These are phyloP conservation scores for Lydus trimaculatus DNA, from an alignment of 2,888 invertebrate species.

Conservation along the genomic window DNA sequence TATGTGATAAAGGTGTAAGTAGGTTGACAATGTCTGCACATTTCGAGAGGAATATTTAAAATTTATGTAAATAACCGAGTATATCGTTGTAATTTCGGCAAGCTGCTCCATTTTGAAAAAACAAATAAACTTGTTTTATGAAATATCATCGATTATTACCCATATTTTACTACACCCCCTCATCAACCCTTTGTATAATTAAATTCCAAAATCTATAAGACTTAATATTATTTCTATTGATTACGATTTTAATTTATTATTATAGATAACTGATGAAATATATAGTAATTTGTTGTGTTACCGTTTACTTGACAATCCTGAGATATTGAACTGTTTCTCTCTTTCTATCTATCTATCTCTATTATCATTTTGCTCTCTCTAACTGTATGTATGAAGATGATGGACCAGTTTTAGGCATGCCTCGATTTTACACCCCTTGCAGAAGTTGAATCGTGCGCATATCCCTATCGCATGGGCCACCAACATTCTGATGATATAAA, in stretches of 20 bases:
- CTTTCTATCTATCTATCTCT: background rate
- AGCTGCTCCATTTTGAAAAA: too few relatives aligned
- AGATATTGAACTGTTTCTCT: background rate
- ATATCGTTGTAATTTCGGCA: too few relatives aligned
- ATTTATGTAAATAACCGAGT: too few relatives aligned
- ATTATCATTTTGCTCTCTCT: background rate
- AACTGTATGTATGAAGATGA: conserved; percentile 33
- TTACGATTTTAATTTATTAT: background rate
- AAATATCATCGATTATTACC: background rate
- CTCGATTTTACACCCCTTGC: conserved; percentile 48
- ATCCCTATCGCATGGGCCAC: conserved; percentile 51
- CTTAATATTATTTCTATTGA: background rate
- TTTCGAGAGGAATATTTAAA: too few relatives aligned
- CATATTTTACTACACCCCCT: too few relatives aligned
- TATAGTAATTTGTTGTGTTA: background rate
- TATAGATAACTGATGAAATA: background rate
- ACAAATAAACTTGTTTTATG: too few relatives aligned
- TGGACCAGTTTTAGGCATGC: conserved; percentile 45
- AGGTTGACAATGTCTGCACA: too few relatives aligned
- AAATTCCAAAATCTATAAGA: background rate
- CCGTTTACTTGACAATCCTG: background rate
- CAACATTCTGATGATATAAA: conserved; percentile 34
- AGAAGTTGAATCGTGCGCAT: conserved; percentile 46
- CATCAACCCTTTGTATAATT: background rate
- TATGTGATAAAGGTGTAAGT: too few relatives aligned